Evolutionary conservation across 2,888 invertebrate species (phyloP), one percentile per base, ranked within the genome.

Genomic region (Phyllotreta striolata): DNA sequence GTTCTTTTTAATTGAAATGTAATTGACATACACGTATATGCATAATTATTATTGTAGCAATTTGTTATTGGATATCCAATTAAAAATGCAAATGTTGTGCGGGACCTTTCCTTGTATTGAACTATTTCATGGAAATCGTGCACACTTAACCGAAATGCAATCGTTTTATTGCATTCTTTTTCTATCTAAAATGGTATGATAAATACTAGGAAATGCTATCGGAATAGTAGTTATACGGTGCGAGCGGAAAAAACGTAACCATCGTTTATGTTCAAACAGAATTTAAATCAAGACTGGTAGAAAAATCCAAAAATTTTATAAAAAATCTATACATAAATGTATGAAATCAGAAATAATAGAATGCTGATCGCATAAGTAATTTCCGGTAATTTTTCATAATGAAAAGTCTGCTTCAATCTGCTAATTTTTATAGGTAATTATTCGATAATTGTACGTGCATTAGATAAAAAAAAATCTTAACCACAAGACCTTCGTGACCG

Each of bases 31-130:
- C 59, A 59, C 44, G 37, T 41, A 12, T n/a, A 51, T 59, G 49
- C 51, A 43, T 59, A 51, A 59, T 59, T 51, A 51, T 41, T 51
- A 59, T 59, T 59, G 34, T 51, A 35, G 37, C 37, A 39, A 51
- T 41, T 13, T 51, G 59, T 59, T 51, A 59, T 59, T 59, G 59
- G 38, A 51, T 59, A 37, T 59, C 51, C 38, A 59, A 59, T 59
- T 59, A 59, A 59, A 39, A 59, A 59, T 59, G 59, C 41, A 59
- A 59, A 59, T 59, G 41, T 12, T 13, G 51, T 34, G 37, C 41
- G 49, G 55, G 51, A 59, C 59, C 59, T 59, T 59, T 59, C 59
- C 59, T 59, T 59, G 59, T n/a, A 41, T 40, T 12, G 9, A 41
- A 51, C 51, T 40, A 51, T 59, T 59, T 51, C 59, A 59, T 59